These are phyloP conservation scores for Trypoxylon attenuatum DNA, from an alignment of 2,888 invertebrate genomes.

Conservation along the genomic window DNA sequence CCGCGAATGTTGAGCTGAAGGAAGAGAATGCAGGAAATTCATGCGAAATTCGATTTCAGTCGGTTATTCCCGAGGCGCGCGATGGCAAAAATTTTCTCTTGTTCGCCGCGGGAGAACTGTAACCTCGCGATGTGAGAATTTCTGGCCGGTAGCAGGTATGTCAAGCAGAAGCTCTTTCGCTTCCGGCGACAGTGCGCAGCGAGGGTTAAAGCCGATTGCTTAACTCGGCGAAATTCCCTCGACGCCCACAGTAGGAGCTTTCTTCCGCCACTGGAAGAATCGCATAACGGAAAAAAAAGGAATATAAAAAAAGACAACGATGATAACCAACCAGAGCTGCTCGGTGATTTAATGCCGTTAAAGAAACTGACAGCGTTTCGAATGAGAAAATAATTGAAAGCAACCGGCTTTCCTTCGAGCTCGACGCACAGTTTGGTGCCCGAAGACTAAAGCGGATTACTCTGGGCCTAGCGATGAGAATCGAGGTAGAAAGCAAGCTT, in stretches of 20 bases:
- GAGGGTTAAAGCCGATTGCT: background rate
- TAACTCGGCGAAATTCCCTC: no score
- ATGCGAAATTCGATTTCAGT: constrained; percentile 39
- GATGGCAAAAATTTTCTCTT: background rate
- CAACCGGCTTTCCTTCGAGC: background rate
- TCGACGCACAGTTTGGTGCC: no score
- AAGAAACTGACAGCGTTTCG: background rate
- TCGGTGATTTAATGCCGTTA: no score
- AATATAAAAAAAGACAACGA: no score
- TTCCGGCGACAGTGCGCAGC: background rate
- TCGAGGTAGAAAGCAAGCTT: no score
- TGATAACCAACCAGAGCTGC: no score
- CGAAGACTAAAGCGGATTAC: no score
- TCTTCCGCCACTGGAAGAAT: no score
- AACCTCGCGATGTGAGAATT: background rate
- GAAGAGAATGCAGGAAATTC: constrained; percentile 14
- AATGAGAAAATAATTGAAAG: background rate
- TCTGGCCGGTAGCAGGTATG: background rate
- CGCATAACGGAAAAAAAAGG: no score
- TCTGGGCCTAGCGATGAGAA: no score
- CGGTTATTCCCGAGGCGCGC: constrained; percentile 15
- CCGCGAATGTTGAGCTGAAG: background rate
- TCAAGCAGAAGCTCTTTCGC: background rate
- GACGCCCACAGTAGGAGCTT: no score
- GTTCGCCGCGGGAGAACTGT: background rate